These are phyloP conservation scores for Cynaeus angustus DNA, from an alignment of 2,888 invertebrate genomes.

Conservation along the genomic window DNA sequence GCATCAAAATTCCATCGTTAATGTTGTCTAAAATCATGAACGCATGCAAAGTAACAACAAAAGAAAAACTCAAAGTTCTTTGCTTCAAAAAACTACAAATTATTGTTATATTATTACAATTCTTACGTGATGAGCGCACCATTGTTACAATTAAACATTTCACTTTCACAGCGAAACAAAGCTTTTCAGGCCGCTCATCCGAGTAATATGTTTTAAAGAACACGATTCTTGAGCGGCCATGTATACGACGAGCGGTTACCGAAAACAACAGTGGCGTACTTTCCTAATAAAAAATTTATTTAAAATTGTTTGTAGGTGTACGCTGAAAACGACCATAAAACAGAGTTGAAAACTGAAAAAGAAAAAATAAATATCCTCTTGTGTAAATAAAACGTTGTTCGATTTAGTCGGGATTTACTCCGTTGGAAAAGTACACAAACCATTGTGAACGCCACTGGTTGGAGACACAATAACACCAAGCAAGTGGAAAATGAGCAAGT, in stretches of 20 bases:
- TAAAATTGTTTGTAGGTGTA: no score
- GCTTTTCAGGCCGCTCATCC: conserved; percentile 39
- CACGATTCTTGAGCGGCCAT: conserved; percentile 40
- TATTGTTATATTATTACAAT: conserved; percentile 32
- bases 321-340: no score
- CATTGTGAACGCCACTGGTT: neutral
- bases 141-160: conserved; percentile 28
- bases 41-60: conserved; percentile 20
- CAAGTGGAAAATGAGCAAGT: conserved; percentile 11
- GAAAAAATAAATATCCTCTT: no score
- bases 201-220: conserved; percentile 24
- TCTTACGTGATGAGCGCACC: conserved; percentile 31
- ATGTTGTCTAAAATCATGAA: neutral
- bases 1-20: conserved; percentile 20
- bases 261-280: neutral
- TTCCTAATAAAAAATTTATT: no score
- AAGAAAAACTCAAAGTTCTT: conserved; percentile 7
- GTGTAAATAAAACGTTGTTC: neutral
- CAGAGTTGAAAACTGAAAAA: no score
- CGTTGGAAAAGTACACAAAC: no score
- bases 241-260: conserved; percentile 17
- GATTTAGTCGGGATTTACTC: no score
- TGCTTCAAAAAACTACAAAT: conserved; percentile 10
- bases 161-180: conserved; percentile 33
- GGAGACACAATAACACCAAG: neutral